Conservation (phyloP, 1,140 invertebrate species). For the Heliconius congener region DNA sequence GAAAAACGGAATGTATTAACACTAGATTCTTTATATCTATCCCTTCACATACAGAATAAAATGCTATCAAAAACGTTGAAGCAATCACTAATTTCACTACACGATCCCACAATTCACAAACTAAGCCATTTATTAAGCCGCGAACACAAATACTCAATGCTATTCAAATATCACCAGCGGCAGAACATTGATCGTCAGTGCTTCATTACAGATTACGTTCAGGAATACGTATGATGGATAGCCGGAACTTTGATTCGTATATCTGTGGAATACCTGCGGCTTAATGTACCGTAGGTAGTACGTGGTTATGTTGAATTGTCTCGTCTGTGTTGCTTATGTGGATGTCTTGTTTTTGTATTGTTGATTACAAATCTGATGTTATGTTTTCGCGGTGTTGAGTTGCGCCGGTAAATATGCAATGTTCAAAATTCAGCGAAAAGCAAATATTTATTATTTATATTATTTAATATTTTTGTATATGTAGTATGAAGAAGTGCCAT, state of each 20-base stretch:
- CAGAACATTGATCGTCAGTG: constrained; percentile 41
- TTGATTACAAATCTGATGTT: not conserved
- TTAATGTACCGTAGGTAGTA: not conserved
- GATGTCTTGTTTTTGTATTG: not conserved
- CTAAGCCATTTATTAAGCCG: constrained; percentile 28
- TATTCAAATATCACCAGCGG: constrained; percentile 36
- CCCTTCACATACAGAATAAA: too few species aligned
- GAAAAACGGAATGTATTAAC: too few species aligned
- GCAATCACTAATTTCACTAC: not conserved
- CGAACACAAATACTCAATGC: constrained; percentile 35
- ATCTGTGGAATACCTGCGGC: constrained; percentile 19
- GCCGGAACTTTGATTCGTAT: constrained; percentile 44
- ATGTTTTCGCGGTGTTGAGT: not conserved
- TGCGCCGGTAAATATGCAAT: not conserved
- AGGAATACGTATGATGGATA: constrained; percentile 65
- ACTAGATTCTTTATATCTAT: too few species aligned
- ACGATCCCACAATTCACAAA: not conserved
- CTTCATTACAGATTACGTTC: constrained; percentile 57
- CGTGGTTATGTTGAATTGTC: not conserved
- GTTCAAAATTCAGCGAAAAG: too few species aligned
- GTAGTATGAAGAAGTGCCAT: too few species aligned
- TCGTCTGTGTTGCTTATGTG: not conserved
- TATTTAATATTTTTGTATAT: too few species aligned
- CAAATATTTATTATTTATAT: too few species aligned
- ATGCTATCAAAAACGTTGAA: not conserved